Percentiles rank a stretch among this genome's conserved stretches.
Evolutionary conservation across 2,113 vertebrate genomes (phyloP).

Genomic region (Tachysurus fulvidraco): DNA sequence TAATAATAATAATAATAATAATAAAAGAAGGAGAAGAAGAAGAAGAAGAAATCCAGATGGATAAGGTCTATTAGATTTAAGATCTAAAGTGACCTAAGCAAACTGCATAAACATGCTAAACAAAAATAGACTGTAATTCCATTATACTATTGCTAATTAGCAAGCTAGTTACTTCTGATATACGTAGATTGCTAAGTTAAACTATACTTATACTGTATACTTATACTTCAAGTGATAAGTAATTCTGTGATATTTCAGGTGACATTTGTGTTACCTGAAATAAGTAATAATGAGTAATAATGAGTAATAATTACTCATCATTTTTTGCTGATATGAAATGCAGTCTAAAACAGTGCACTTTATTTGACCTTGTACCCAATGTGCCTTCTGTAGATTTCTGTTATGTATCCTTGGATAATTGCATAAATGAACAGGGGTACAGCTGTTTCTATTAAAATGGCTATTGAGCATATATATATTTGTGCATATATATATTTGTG

Average conservation of each 20-base stretch:
- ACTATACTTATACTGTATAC: neutral
- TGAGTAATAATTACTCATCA: no score
- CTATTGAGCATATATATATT: neutral
- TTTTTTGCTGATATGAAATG: neutral
- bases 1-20: no score
- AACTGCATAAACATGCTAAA: neutral
- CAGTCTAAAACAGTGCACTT: neutral
- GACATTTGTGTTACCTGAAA: neutral
- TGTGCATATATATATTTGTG: no score
- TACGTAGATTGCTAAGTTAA: neutral
- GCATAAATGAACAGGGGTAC: neutral
- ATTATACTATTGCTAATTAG: neutral
- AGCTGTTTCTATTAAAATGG: slow-evolving; percentile 1
- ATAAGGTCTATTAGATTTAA: neutral
- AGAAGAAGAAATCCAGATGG: neutral
- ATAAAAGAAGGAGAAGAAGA: neutral
- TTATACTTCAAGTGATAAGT: neutral
- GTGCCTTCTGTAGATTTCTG: neutral
- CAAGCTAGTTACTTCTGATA: neutral
- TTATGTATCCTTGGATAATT: neutral
- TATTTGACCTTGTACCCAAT: neutral
- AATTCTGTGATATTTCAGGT: neutral
- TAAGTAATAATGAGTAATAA: no score
- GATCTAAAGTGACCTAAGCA: neutral
- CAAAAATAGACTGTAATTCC: neutral